Evolutionary conservation across 2,113 vertebrate genomes (phyloP), one percentile per base, ranked within the genome.

Genomic region (Progne subis): DNA sequence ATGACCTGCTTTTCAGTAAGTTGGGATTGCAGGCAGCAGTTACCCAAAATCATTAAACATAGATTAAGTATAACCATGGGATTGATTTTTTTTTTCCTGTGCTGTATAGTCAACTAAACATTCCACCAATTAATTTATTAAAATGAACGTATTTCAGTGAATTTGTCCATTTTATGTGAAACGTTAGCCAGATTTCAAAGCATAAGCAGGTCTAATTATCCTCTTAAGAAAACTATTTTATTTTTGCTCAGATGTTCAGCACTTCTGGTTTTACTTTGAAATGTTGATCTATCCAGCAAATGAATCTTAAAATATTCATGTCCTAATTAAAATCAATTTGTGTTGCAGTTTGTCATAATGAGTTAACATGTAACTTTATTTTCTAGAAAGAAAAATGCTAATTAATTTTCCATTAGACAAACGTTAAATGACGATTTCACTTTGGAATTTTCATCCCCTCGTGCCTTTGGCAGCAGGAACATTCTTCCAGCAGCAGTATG

Each of bases 231-330:
- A 94, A 94, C 84, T 80, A 78, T 93, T 97, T 96, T 92, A 74
- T 90, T 96, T 97, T 96, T 95, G 92, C 92, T 96, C 93, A 95
- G 92, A 96, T 97, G 93, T 97, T 95, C 93, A 92, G 93, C 85
- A 95, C 95, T 93, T 96, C 96, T 96, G 86, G 95, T 95, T 96
- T 96, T 87, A 93, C 96, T 97, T 97, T 97, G 96, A 97, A 97
- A 97, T 95, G 96, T 96, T 96, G 95, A 94, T 97, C 95, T 85
- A 67, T 94, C 86, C 92, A 80, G 93, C 79, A 97, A 97, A 97
- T 97, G 96, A 96, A 95, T 96, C 92, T 96, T 97, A 96, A 97
- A 96, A 97, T 97, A 97, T 97, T 97, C 96, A 97, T 97, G 95
- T 95, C 96, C 96, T 96, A 97, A 97, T 97, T 97, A 97, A 97